Evolutionary conservation across 2,797 vertebrate species (phyloP), one percentile per base, ranked within the genome.

Genomic region (Loris lydekkerianus): DNA sequence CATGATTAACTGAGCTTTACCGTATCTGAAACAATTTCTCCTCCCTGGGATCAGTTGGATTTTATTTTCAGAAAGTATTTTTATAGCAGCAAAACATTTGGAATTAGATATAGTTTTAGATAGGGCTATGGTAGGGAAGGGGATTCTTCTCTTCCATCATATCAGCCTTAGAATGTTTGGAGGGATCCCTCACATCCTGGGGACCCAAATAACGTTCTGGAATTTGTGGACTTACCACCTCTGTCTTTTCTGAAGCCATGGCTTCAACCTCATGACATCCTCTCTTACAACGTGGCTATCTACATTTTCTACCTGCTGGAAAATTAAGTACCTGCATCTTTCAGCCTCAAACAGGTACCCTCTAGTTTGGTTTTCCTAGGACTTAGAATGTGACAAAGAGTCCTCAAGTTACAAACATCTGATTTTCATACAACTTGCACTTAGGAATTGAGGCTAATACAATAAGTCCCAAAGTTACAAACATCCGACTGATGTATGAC

Each of bases 61-160:
- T 95, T 92, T 90, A 83, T 77, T 94, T 96, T 93, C 49, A 58
- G 78, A 96, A 91, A 73, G 31, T 65, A 63, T 93, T 96, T 94
- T 92, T 67, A 46, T 27, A 92, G 69, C n/a, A 83, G 53, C 14
- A 61, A 46, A 29, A n/a, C 20, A 4, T 94, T 93, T 95, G 58
- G 61, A 58, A 43, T 94, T 14, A 76, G 91, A 56, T 75, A 60
- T 7, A 11, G 10, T 56, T 25, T 95, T 65, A 73, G 69, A 72
- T 63, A 76, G 25, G 20, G 34, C 7, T 15, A 6, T 63, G 34
- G 61, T 10, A 18, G 23, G 25, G 31, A 82, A 81, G 23, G 80
- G 4, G 17, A 43, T 37, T 1, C 29, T 63, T 92, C 31, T 80
- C 25, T 86, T 67, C 9, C n/a, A 23, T 63, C n/a, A 2, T 31